phyloP scores from a whole-genome alignment of 2,888 invertebrate genomes.

The Julus scanicus region DNA sequence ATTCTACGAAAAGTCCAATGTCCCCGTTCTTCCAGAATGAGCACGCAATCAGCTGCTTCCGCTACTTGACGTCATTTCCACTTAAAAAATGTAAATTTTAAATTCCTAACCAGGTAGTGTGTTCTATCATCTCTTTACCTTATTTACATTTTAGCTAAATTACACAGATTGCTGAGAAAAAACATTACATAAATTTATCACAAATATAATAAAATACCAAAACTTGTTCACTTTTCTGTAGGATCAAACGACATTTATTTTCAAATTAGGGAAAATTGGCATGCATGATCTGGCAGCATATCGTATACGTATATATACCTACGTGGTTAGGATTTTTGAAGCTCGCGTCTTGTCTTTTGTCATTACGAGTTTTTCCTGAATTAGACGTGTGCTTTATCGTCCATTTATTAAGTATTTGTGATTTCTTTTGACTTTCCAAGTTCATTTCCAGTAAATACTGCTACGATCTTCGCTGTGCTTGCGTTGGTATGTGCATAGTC shows the following conservation, averaged over 20 bases:
- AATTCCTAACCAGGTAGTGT: background rate
- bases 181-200: background rate
- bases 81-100: background rate
- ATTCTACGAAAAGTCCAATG: slow-evolving; percentile 34
- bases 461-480: background rate
- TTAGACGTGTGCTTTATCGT: no score
- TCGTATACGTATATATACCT: no score
- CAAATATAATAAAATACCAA: no score
- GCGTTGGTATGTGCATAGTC: background rate
- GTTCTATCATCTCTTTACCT: background rate
- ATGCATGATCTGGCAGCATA: no score
- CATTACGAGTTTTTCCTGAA: no score
- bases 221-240: no score
- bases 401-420: background rate
- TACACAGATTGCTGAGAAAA: background rate
- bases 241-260: no score
- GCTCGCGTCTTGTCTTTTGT: no score
- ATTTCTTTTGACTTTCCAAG: background rate
- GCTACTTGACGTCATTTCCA: background rate
- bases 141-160: background rate
- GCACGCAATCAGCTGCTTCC: slow-evolving; percentile 39
- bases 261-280: no score
- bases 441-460: no score
- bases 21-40: slow-evolving; percentile 24
- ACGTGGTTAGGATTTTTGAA: no score